Conservation (phyloP, 53 echinoderm and acorn worm species). For the Paracentrotus lividus region DNA sequence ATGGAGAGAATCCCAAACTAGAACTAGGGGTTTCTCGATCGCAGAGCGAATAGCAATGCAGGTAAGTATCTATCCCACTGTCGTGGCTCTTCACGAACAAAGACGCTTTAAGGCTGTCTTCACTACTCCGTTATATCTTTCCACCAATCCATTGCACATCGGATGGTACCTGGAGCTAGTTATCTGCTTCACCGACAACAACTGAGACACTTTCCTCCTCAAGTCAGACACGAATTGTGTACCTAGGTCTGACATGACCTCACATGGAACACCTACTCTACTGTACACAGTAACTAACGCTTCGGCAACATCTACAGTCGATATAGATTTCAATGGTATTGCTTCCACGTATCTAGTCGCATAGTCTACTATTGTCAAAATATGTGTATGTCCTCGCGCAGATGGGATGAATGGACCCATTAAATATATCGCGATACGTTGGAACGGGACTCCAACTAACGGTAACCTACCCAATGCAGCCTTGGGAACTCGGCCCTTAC, state of each 20-base stretch:
- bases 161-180: conserved; percentile 80
- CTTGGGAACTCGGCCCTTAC: too few species aligned
- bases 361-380: neutral
- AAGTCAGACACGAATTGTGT: conserved; percentile 70
- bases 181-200: conserved; percentile 69
- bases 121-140: too few species aligned
- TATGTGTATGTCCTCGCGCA: neutral
- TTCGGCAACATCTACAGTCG: conserved; percentile 65
- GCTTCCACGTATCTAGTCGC: neutral
- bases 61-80: too few species aligned
- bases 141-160: too few species aligned
- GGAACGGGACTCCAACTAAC: neutral
- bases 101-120: too few species aligned
- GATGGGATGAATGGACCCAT: neutral
- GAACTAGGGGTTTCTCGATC: too few species aligned
- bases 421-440: neutral
- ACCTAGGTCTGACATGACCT: conserved; percentile 67
- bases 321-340: conserved; percentile 69
- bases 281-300: conserved; percentile 67
- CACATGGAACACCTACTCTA: conserved; percentile 65
- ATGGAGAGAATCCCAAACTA: too few species aligned
- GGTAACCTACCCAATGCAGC: too few species aligned
- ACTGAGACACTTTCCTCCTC: conserved; percentile 61
- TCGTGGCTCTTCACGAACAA: too few species aligned
- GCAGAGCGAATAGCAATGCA: too few species aligned